Percentiles rank a stretch among this genome's conserved stretches.
phyloP scores from a whole-genome alignment of 2,888 invertebrate genomes.

The Clistopyga incitator region DNA sequence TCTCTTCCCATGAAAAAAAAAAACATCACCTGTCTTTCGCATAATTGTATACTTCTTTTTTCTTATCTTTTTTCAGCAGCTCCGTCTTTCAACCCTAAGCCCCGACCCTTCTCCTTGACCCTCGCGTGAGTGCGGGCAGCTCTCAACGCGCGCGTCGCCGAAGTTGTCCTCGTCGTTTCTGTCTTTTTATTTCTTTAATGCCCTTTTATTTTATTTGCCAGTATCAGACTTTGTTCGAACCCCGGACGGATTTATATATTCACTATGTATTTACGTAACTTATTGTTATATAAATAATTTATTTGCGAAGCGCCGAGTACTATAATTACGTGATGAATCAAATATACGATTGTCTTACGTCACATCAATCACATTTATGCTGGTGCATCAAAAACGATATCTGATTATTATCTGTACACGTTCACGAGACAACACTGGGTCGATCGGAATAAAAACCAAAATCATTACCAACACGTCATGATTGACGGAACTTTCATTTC shows the following conservation, averaged over 20 bases:
- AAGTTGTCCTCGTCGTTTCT: constrained; percentile 66
- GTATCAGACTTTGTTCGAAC: constrained; percentile 21
- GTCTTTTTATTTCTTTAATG: constrained; percentile 25
- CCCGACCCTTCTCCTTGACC: constrained; percentile 87
- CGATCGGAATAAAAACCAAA: constrained; percentile 39
- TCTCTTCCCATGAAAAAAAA: constrained; percentile 8
- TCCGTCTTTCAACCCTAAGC: constrained; percentile 87
- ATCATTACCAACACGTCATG: constrained; percentile 50
- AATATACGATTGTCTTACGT: constrained; percentile 53
- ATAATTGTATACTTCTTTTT: constrained; percentile 72
- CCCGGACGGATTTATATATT: constrained; percentile 57
- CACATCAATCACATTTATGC: constrained; percentile 55
- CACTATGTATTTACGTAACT: constrained; percentile 32
- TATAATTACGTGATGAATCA: constrained; percentile 31
- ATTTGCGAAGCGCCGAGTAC: constrained; percentile 30
- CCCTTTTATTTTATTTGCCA: constrained; percentile 33
- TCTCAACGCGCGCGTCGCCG: constrained; percentile 78
- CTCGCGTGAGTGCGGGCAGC: constrained; percentile 84
- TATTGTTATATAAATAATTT: constrained; percentile 54
- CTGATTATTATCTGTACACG: constrained; percentile 35
- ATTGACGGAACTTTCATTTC: constrained; percentile 42
- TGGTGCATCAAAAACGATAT: constrained; percentile 23
- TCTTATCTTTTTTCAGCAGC: constrained; percentile 87
- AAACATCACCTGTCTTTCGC: constrained; percentile 63
- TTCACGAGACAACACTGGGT: constrained; percentile 39